Evolutionary conservation across 2,888 invertebrate genomes (phyloP).

Genomic region (Drosophila bunnanda): DNA sequence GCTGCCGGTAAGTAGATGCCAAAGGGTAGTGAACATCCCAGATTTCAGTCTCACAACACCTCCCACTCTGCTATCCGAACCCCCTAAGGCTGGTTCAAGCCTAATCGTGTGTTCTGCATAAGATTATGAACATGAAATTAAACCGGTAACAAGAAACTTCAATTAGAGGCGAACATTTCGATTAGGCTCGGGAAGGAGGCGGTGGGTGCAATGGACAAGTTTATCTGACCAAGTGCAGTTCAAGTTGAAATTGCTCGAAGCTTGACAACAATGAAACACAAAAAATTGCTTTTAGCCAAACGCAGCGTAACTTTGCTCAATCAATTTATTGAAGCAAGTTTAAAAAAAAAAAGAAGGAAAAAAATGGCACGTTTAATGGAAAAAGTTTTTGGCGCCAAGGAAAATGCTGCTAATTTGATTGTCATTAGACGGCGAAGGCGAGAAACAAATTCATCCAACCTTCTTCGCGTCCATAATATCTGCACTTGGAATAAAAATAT

Average conservation of each 20-base stretch:
- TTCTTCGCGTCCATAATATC: slow-evolving; percentile 21
- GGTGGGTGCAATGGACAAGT: slow-evolving; percentile 15
- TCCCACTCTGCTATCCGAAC: not conserved
- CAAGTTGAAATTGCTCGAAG: slow-evolving; percentile 43
- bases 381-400: slow-evolving; percentile 68
- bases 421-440: slow-evolving; percentile 63
- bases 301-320: slow-evolving; percentile 49
- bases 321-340: slow-evolving; percentile 50
- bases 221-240: slow-evolving; percentile 44
- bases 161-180: slow-evolving; percentile 69
- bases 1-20: not conserved
- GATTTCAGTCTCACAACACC: not conserved
- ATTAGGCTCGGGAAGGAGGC: slow-evolving; percentile 30
- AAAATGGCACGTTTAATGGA: slow-evolving; percentile 70
- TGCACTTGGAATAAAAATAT: slow-evolving; percentile 3
- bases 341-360: slow-evolving; percentile 14
- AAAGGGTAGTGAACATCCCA: slow-evolving; percentile 1
- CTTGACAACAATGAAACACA: slow-evolving; percentile 42
- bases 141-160: slow-evolving; percentile 68
- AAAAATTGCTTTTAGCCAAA: slow-evolving; percentile 48
- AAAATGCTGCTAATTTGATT: slow-evolving; percentile 73
- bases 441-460: slow-evolving; percentile 40
- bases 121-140: slow-evolving; percentile 56
- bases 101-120: slow-evolving; percentile 41
- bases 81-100: slow-evolving; percentile 4